These are phyloP conservation scores for Bufo bufo DNA, from an alignment of 2,113 vertebrate species.

Conservation along the genomic window DNA sequence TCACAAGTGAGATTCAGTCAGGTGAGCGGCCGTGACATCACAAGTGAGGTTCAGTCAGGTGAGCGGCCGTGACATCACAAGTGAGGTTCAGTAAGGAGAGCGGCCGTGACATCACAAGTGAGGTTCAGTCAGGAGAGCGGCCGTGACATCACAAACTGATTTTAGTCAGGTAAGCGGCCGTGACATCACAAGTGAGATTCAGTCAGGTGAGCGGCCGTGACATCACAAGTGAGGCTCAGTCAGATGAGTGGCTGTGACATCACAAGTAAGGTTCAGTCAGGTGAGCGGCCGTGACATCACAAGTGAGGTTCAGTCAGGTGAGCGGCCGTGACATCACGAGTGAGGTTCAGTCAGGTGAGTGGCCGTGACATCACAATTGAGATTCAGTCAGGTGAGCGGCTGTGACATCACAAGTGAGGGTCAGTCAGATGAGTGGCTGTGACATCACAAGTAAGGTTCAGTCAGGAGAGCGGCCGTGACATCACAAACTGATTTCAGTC, in stretches of 20 bases:
- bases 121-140: too few relatives aligned
- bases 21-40: background rate
- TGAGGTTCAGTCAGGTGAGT: background rate
- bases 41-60: background rate
- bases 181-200: background rate
- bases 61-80: background rate
- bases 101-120: background rate
- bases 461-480: background rate
- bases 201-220: background rate
- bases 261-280: background rate
- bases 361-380: background rate
- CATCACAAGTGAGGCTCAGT: background rate
- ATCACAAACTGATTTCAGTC: background rate
- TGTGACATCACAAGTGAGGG: background rate
- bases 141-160: background rate
- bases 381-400: background rate
- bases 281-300: background rate
- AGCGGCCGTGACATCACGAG: background rate
- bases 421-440: background rate
- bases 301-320: background rate
- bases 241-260: background rate
- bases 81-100: background rate
- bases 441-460: background rate
- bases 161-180: too few relatives aligned
- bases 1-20: background rate